Percentiles rank a stretch among this genome's conserved stretches.
Evolutionary conservation across 2,113 vertebrate genomes (phyloP).

Genomic region (Oncorhynchus mykiss): DNA sequence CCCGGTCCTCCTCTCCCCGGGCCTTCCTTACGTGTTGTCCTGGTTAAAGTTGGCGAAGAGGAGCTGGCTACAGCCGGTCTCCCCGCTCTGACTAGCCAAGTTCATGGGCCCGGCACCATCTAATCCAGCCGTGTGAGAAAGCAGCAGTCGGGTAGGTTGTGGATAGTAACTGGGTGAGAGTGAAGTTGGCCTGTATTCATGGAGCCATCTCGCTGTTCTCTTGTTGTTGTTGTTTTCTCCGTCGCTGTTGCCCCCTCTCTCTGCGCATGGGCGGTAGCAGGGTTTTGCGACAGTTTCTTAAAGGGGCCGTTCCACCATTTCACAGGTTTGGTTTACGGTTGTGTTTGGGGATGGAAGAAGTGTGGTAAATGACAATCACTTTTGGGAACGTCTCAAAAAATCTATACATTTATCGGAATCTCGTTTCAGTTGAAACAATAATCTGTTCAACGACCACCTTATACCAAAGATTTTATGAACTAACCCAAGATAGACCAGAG

Average conservation of each 20-base stretch:
- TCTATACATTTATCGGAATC: too few relatives aligned
- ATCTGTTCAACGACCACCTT: too few relatives aligned
- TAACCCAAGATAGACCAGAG: too few relatives aligned
- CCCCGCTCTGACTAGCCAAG: constrained; percentile 93
- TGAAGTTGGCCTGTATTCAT: constrained; percentile 37
- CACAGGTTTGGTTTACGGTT: too few relatives aligned
- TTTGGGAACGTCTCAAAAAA: too few relatives aligned
- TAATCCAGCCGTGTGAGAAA: constrained; percentile 51
- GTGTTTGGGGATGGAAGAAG: too few relatives aligned
- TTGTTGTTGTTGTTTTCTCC: constrained; percentile 68
- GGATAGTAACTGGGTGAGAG: neutral
- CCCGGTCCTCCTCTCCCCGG: neutral
- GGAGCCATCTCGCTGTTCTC: constrained; percentile 48
- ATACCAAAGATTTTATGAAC: too few relatives aligned
- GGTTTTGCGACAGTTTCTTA: too few relatives aligned
- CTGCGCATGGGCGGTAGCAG: constrained; percentile 51
- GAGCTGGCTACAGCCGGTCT: constrained; percentile 92
- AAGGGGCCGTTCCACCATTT: too few relatives aligned
- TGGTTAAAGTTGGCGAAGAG: constrained; percentile 99
- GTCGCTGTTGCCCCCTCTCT: constrained; percentile 39
- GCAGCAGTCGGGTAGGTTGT: constrained; percentile 31
- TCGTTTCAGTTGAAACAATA: too few relatives aligned
- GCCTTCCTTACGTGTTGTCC: constrained; percentile 93
- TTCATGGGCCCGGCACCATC: constrained; percentile 84
- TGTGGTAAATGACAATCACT: too few relatives aligned